Conservation (phyloP, 1,140 invertebrate genomes). For the Panagrolaimus sp. region DNA sequence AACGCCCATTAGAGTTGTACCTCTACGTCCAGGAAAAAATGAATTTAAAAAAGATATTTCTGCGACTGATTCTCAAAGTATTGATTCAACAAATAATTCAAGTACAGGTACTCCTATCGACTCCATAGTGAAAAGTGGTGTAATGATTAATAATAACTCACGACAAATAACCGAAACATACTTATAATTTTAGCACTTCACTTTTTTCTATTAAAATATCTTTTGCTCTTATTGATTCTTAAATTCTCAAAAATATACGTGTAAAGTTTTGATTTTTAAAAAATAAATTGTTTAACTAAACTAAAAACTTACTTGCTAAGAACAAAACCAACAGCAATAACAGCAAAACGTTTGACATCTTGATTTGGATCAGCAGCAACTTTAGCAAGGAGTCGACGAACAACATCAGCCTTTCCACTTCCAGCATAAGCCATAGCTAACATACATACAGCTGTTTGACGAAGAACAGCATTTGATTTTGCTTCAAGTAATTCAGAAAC, state of each 20-base stretch:
- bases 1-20: neutral
- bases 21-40: neutral
- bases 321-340: conserved; percentile 91
- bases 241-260: conserved; percentile 1
- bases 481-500: conserved; percentile 69
- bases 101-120: neutral
- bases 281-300: conserved; percentile 16
- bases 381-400: conserved; percentile 84
- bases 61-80: no score
- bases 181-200: neutral
- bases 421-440: conserved; percentile 97
- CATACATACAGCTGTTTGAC: conserved; percentile 91
- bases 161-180: conserved; percentile 4
- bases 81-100: neutral
- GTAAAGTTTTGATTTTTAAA: neutral
- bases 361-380: conserved; percentile 97
- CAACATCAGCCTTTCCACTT: conserved; percentile 91
- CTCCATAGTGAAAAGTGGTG: neutral
- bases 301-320: conserved; percentile 70
- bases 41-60: neutral
- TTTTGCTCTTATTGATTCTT: neutral
- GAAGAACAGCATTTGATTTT: conserved; percentile 71
- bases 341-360: conserved; percentile 91
- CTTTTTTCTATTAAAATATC: conserved; percentile 7
- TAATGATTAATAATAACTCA: neutral